These are phyloP conservation scores for Sciaenops ocellatus DNA, from an alignment of 2,797 vertebrate species.

Conservation along the genomic window DNA sequence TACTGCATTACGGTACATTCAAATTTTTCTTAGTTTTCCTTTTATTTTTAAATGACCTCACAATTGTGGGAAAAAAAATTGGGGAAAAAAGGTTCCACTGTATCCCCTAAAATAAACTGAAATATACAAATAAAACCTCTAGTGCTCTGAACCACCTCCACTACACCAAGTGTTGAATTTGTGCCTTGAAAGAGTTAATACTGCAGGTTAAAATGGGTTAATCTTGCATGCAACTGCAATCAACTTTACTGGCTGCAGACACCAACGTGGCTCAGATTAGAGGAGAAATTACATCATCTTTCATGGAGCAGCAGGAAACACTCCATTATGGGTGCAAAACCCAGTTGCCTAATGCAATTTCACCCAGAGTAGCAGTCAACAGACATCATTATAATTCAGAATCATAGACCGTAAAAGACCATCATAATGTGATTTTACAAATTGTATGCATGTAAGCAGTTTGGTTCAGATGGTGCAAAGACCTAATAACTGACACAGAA, in stretches of 20 bases:
- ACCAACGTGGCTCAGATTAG: slow-evolving; percentile 23
- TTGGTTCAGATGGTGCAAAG: background rate
- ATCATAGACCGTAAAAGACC: slow-evolving; percentile 19
- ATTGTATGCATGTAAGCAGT: slow-evolving; percentile 5
- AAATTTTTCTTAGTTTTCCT: background rate
- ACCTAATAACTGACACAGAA: slow-evolving; percentile 15
- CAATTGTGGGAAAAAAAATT: background rate
- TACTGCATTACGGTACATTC: no score
- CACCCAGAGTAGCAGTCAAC: slow-evolving; percentile 33
- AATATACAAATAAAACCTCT: background rate
- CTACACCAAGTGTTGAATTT: background rate
- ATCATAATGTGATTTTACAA: slow-evolving; percentile 16
- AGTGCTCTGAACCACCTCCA: background rate
- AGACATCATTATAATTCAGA: slow-evolving; percentile 27
- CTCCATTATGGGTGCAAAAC: slow-evolving; percentile 38
- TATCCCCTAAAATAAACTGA: background rate
- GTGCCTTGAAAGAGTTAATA: background rate
- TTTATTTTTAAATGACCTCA: background rate
- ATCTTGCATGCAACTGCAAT: slow-evolving; percentile 11
- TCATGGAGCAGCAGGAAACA: slow-evolving; percentile 43
- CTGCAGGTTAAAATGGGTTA: slow-evolving; percentile 1
- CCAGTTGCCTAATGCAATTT: slow-evolving; percentile 49
- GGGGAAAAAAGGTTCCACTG: background rate
- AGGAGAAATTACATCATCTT: slow-evolving; percentile 46
- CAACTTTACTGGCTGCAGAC: slow-evolving; percentile 16